A percentile compares a stretch with the other conserved stretches of the same genome.
These are phyloP conservation scores for Vanessa cardui DNA, from an alignment of 2,888 invertebrate species.

Conservation along the genomic window DNA sequence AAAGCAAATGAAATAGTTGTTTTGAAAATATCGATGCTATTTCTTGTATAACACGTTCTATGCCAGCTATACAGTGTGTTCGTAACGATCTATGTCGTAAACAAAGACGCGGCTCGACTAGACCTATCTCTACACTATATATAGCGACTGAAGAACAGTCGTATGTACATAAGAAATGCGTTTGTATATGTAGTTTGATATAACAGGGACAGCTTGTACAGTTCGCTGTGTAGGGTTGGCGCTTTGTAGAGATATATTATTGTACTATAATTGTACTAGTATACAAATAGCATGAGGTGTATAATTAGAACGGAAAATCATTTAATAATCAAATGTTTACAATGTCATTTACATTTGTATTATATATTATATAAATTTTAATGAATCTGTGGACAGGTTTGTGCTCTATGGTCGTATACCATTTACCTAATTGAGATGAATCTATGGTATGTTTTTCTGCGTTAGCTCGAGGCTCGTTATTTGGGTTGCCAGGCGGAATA, in stretches of 20 bases:
- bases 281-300: neutral
- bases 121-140: conserved; percentile 38
- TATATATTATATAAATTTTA: too few species aligned
- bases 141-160: conserved; percentile 42
- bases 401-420: too few species aligned
- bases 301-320: too few species aligned
- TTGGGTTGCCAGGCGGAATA: too few species aligned
- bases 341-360: too few species aligned
- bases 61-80: conserved; percentile 20
- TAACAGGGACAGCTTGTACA: conserved; percentile 16
- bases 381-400: too few species aligned
- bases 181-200: conserved; percentile 24
- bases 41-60: conserved; percentile 4
- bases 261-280: neutral
- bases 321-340: too few species aligned
- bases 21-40: conserved; percentile 2
- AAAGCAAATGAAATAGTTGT: neutral
- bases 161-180: conserved; percentile 40
- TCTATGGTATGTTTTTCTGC: too few species aligned
- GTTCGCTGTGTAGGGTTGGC: conserved; percentile 15
- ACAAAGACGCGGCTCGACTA: conserved; percentile 43
- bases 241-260: neutral
- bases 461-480: too few species aligned
- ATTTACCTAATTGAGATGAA: too few species aligned
- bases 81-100: conserved; percentile 34